phyloP scores from a whole-genome alignment of 2,113 vertebrate genomes.

The Gopherus flavomarginatus region DNA sequence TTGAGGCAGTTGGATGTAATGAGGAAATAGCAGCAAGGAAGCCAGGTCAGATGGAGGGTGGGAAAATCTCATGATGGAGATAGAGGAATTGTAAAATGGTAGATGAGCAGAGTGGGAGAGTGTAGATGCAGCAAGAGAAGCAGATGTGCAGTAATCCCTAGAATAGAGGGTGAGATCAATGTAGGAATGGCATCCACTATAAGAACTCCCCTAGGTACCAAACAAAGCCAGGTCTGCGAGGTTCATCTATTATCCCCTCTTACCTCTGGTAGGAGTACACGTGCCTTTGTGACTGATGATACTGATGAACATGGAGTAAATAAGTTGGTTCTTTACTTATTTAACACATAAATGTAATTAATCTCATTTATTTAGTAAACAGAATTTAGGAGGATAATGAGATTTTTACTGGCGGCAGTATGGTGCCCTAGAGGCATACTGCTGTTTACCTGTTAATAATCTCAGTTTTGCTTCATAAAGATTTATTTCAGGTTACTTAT shows the following conservation, averaged over 20 bases:
- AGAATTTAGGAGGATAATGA: slow-evolving; percentile 76
- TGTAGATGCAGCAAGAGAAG: not conserved
- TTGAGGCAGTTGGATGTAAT: not conserved
- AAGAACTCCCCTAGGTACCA: not conserved
- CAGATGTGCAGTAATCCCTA: not conserved
- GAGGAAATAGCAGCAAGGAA: not conserved
- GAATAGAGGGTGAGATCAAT: not conserved
- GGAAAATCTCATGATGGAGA: not conserved
- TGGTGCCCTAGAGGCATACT: slow-evolving; percentile 54
- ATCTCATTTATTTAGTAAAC: slow-evolving; percentile 78
- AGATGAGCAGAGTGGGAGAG: not conserved
- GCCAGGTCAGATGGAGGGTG: not conserved
- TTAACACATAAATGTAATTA: slow-evolving; percentile 75
- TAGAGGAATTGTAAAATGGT: not conserved
- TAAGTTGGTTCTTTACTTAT: slow-evolving; percentile 72
- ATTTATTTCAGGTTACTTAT: slow-evolving; percentile 23
- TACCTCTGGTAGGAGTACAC: not conserved
- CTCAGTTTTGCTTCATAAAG: not conserved
- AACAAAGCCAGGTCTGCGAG: not conserved
- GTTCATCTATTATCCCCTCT: not conserved
- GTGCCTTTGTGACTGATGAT: slow-evolving; percentile 34
- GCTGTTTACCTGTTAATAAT: slow-evolving; percentile 52
- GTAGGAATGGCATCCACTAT: not conserved
- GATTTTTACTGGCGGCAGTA: slow-evolving; percentile 60
- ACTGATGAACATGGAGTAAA: slow-evolving; percentile 66